These are phyloP conservation scores for Leptopterna dolabrata DNA, from an alignment of 2,888 invertebrate species.

Conservation along the genomic window DNA sequence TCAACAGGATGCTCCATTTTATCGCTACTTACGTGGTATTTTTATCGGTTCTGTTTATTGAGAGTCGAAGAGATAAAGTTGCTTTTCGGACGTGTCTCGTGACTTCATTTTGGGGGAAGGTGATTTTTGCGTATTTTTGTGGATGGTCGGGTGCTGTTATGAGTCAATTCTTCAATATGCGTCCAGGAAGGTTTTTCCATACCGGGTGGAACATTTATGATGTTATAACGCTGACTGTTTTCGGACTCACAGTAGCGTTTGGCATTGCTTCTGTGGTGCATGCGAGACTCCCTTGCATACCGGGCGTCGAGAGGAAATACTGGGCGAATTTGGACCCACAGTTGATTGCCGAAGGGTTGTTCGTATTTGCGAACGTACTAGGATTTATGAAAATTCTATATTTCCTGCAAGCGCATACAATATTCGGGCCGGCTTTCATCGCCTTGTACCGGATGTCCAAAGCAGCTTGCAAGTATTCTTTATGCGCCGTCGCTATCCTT, in stretches of 20 bases:
- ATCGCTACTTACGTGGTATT: conserved; percentile 76
- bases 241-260: background rate
- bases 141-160: background rate
- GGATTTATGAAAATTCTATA: conserved; percentile 75
- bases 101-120: background rate
- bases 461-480: background rate
- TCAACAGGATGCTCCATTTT: conserved; percentile 79
- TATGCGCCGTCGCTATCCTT: background rate
- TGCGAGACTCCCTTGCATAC: background rate
- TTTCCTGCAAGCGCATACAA: conserved; percentile 74
- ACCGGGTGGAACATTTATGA: background rate
- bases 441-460: conserved; percentile 21
- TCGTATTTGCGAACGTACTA: conserved; percentile 76
- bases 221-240: background rate
- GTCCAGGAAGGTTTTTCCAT: background rate
- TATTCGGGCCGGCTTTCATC: conserved; percentile 73
- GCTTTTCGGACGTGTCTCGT: background rate
- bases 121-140: background rate
- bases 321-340: conserved; percentile 76
- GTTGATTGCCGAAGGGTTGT: conserved; percentile 75
- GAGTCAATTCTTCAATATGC: background rate
- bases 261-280: background rate
- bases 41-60: conserved; percentile 72
- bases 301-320: conserved; percentile 73
- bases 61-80: background rate